phyloP scores from a whole-genome alignment of 2,888 invertebrate species.

The Plemyria rubiginata region DNA sequence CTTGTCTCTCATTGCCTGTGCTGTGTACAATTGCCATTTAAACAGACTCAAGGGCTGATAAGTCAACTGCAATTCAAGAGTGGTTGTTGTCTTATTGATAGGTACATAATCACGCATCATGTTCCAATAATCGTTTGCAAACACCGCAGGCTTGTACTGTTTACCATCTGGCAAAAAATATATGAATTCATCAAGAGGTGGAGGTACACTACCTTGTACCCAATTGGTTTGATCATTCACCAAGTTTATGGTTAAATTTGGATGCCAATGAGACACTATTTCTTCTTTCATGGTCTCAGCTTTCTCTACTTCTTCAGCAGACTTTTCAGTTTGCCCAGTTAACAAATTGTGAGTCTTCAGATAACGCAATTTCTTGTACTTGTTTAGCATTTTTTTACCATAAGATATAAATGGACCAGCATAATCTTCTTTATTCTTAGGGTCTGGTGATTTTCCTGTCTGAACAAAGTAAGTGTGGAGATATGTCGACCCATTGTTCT shows the following conservation, averaged over 20 bases:
- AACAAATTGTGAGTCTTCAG: conserved; percentile 96
- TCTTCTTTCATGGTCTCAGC: conserved; percentile 91
- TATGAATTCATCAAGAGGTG: conserved; percentile 96
- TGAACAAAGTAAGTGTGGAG: conserved; percentile 95
- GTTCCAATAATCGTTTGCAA: conserved; percentile 99
- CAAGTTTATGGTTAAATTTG: conserved; percentile 97
- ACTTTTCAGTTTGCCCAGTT: conserved; percentile 94
- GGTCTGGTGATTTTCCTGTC: conserved; percentile 93
- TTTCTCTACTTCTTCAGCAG: conserved; percentile 91
- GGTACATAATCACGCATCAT: conserved; percentile 97
- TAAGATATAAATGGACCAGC: conserved; percentile 89
- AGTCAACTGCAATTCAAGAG: conserved; percentile 88
- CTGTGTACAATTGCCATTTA: conserved; percentile 99
- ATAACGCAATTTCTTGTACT: conserved; percentile 94
- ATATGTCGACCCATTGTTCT: conserved; percentile 97
- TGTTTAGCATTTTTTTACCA: conserved; percentile 93
- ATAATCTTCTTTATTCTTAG: conserved; percentile 87
- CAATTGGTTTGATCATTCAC: conserved; percentile 98
- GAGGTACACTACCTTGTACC: conserved; percentile 95
- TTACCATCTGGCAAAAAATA: conserved; percentile 94
- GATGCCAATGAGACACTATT: conserved; percentile 99
- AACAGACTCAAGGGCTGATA: conserved; percentile 97
- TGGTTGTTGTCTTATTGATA: conserved; percentile 93
- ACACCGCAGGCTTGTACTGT: conserved; percentile 96
- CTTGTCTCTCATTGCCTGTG: conserved; percentile 96